Conservation (phyloP, 2,113 vertebrate genomes). For the Prionailurus viverrinus region DNA sequence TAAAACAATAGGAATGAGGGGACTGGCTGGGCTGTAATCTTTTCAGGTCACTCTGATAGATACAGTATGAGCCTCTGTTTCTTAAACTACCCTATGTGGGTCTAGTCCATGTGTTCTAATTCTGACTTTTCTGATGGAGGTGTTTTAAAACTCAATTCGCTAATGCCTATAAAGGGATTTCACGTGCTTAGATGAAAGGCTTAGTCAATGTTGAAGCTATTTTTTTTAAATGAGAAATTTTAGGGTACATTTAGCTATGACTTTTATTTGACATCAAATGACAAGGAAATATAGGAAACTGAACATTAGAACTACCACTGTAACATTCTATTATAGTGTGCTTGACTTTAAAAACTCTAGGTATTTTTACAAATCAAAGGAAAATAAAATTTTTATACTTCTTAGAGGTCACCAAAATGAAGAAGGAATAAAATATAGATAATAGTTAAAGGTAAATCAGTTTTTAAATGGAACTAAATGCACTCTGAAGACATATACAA, state of each 20-base stretch:
- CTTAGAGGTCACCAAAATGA: constrained; percentile 53
- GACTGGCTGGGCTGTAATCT: not conserved
- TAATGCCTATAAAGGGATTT: constrained; percentile 46
- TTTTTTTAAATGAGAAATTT: constrained; percentile 60
- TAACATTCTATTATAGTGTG: constrained; percentile 39
- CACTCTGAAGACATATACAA: not conserved
- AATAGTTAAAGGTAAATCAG: constrained; percentile 27
- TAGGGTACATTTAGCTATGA: constrained; percentile 61
- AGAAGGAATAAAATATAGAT: constrained; percentile 9
- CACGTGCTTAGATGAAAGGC: not conserved
- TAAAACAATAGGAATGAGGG: not conserved
- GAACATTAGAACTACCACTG: constrained; percentile 6
- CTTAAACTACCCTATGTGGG: not conserved
- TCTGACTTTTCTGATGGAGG: not conserved
- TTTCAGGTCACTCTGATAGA: not conserved
- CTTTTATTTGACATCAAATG: constrained; percentile 63
- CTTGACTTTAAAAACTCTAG: constrained; percentile 46
- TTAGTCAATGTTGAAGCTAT: constrained; percentile 21
- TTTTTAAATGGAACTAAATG: constrained; percentile 54
- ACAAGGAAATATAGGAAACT: constrained; percentile 39
- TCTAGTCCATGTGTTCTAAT: constrained; percentile 7
- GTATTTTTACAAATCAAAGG: constrained; percentile 67
- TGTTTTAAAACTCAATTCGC: constrained; percentile 59
- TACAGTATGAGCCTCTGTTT: not conserved
- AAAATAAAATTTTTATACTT: constrained; percentile 49